These are phyloP conservation scores for Ctenosaura bakeri DNA, from an alignment of 2,797 vertebrate species.

Conservation along the genomic window DNA sequence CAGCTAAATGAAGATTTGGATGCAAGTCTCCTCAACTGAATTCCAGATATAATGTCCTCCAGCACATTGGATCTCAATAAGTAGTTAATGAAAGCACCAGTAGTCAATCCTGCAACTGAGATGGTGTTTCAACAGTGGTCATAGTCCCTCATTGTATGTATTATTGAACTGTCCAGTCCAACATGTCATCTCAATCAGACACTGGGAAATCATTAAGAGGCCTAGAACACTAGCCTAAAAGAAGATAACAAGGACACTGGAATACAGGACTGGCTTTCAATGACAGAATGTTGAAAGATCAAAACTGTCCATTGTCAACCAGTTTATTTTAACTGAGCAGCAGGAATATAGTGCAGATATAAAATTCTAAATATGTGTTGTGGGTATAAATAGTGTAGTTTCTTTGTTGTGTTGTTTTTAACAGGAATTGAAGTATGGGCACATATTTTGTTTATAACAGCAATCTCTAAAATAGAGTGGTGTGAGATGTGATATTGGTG, in stretches of 20 bases:
- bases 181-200: conserved; percentile 23
- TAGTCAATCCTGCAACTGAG: background rate
- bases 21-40: background rate
- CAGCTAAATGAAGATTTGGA: background rate
- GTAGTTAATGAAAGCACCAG: conserved; percentile 31
- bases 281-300: conserved; percentile 29
- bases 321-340: conserved; percentile 15
- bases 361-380: background rate
- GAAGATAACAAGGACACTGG: conserved; percentile 5
- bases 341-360: background rate
- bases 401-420: background rate
- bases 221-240: background rate
- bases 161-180: conserved; percentile 18
- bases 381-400: background rate
- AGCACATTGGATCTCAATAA: background rate
- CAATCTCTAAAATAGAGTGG: background rate
- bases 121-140: background rate
- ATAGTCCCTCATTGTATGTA: background rate
- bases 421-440: background rate
- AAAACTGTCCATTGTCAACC: conserved; percentile 10
- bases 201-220: background rate
- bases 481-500: background rate
- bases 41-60: background rate
- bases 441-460: background rate
- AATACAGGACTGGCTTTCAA: background rate